Evolutionary conservation across 2,113 vertebrate genomes (phyloP).

Genomic region (Entomyzon cyanotis): DNA sequence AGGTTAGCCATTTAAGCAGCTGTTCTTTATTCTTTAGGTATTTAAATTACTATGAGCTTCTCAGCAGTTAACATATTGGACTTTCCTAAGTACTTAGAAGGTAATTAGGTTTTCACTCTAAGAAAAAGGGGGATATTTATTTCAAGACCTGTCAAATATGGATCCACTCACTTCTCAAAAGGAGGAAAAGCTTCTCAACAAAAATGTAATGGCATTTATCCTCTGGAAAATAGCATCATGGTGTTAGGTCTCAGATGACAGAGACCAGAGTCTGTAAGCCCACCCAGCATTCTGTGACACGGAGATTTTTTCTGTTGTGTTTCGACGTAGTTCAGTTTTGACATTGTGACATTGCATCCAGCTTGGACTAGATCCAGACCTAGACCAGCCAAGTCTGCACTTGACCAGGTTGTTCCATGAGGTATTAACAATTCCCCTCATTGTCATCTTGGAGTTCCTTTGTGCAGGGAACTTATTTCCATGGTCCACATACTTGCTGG

Average conservation of each 20-base stretch:
- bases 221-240: neutral
- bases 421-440: neutral
- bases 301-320: neutral
- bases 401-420: neutral
- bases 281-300: fast-evolving
- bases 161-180: neutral
- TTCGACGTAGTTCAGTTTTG: neutral
- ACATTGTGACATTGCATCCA: neutral
- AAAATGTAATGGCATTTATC: neutral
- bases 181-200: neutral
- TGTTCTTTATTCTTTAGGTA: neutral
- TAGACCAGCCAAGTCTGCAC: neutral
- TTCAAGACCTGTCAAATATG: neutral
- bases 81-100: neutral
- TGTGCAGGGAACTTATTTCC: neutral
- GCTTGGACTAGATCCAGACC: neutral
- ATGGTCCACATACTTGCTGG: neutral
- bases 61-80: neutral
- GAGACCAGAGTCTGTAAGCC: neutral
- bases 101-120: neutral
- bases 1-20: neutral
- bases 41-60: constrained; percentile 13
- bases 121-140: neutral
- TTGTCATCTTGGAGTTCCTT: neutral
- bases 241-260: neutral